phyloP scores from a whole-genome alignment of 2,113 vertebrate species.

The Suricata suricatta region DNA sequence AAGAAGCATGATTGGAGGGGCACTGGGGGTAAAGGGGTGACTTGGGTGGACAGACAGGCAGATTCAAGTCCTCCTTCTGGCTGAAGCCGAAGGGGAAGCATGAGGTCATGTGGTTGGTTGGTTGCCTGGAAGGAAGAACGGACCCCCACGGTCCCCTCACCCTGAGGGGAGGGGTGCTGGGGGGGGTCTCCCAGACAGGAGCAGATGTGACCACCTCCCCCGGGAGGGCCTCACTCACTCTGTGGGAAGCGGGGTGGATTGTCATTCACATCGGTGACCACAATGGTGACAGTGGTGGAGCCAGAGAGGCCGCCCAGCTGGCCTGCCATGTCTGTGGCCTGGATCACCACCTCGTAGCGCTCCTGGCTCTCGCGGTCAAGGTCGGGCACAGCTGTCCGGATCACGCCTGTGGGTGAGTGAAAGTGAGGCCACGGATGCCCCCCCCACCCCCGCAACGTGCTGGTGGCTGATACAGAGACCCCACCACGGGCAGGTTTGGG shows the following conservation, averaged over 20 bases:
- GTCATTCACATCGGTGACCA: constrained; percentile 91
- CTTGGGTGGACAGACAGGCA: not conserved
- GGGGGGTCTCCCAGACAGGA: not conserved
- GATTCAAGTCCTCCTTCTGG: not conserved
- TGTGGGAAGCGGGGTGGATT: constrained; percentile 78
- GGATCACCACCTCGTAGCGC: constrained; percentile 97
- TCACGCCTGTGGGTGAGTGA: constrained; percentile 88
- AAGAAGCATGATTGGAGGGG: not conserved
- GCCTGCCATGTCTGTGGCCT: constrained; percentile 91
- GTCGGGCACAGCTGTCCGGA: constrained; percentile 96
- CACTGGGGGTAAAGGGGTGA: not conserved
- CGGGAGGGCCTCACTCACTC: constrained; percentile 66
- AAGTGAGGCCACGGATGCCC: not conserved
- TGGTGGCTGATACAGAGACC: not conserved
- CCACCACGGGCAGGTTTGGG: not conserved
- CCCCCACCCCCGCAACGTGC: fast-evolving
- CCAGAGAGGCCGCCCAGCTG: constrained; percentile 76
- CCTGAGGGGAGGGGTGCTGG: not conserved
- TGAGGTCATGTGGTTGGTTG: not conserved
- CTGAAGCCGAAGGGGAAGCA: not conserved
- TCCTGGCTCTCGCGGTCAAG: constrained; percentile 97
- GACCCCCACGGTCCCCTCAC: not conserved
- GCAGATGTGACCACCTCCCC: not conserved
- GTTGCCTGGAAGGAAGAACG: not conserved
- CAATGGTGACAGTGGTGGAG: constrained; percentile 98